These are phyloP conservation scores for Pteronura brasiliensis DNA, from an alignment of 2,113 vertebrate genomes.

Conservation along the genomic window DNA sequence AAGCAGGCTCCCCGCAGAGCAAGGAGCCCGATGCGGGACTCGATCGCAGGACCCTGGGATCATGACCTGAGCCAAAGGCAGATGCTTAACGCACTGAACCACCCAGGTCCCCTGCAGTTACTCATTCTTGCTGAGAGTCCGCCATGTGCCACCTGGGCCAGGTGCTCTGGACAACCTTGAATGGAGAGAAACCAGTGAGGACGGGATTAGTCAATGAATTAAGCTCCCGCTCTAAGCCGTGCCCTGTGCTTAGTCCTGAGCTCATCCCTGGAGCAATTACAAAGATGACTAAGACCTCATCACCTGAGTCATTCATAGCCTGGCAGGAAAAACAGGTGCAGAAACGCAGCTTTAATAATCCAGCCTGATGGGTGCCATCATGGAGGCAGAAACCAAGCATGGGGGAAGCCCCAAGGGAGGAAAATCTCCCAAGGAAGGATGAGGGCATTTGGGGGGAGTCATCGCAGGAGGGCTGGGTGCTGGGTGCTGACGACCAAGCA, in stretches of 20 bases:
- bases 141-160: not conserved
- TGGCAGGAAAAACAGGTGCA: not conserved
- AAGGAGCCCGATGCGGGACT: no score
- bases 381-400: accelerated
- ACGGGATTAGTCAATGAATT: accelerated
- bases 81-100: no score
- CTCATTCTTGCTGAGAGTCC: not conserved
- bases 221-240: not conserved
- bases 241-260: not conserved
- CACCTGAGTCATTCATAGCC: not conserved
- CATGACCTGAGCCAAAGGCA: no score
- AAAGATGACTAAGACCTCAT: not conserved
- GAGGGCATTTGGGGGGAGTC: not conserved
- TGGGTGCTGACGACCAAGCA: not conserved
- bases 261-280: not conserved
- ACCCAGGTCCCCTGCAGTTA: not conserved
- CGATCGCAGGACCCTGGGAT: no score
- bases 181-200: not conserved
- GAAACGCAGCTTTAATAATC: not conserved
- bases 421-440: no score
- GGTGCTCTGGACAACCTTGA: not conserved
- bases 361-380: accelerated
- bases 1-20: no score
- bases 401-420: not conserved
- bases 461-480: not conserved